phyloP scores from a whole-genome alignment of 2,113 vertebrate genomes.

The Lophius piscatorius region DNA sequence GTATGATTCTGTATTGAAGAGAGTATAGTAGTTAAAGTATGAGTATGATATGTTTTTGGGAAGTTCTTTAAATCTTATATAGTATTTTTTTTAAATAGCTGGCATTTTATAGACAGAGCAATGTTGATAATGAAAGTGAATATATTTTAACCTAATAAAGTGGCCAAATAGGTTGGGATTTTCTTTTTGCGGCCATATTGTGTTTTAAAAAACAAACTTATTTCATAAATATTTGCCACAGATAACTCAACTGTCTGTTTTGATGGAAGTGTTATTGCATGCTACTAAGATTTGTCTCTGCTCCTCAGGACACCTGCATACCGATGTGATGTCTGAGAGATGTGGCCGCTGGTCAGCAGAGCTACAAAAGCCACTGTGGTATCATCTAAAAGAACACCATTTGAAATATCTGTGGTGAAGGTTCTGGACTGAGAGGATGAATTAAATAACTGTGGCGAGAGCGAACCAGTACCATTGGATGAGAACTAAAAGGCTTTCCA shows the following conservation, averaged over 20 bases:
- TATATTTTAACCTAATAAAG: too few species aligned
- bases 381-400: constrained; percentile 1
- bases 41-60: too few species aligned
- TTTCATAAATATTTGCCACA: background rate
- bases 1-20: too few species aligned
- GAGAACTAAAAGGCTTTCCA: constrained; percentile 45
- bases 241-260: background rate
- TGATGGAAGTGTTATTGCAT: background rate
- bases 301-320: constrained; percentile 28
- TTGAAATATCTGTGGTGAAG: background rate
- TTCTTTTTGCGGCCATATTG: background rate
- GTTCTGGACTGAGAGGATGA: constrained; percentile 25
- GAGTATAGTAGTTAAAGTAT: too few species aligned
- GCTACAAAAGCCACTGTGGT: background rate
- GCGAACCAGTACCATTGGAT: constrained; percentile 18
- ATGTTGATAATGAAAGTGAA: too few species aligned
- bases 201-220: background rate
- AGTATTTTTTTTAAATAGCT: too few species aligned
- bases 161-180: too few species aligned
- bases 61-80: too few species aligned
- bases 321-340: constrained; percentile 42
- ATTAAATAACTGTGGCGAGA: constrained; percentile 13
- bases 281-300: constrained; percentile 13
- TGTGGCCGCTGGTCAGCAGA: constrained; percentile 13
- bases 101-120: too few species aligned